These are phyloP conservation scores for Paraescarpia echinospica DNA, from an alignment of 1,140 invertebrate species.

Conservation along the genomic window DNA sequence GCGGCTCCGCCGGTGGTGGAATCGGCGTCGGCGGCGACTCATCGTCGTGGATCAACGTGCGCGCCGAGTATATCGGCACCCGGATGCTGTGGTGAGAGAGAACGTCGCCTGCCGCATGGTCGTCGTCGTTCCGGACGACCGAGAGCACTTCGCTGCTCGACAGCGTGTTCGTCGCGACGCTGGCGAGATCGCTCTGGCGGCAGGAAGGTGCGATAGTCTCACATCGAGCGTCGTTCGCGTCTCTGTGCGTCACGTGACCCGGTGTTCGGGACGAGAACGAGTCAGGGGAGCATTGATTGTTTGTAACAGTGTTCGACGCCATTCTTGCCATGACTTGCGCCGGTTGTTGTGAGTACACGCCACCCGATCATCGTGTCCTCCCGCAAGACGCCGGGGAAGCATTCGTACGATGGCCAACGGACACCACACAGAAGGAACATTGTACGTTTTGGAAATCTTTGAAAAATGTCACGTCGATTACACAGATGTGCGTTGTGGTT, in stretches of 20 bases:
- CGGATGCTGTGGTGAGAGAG: background rate
- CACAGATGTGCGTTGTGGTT: background rate
- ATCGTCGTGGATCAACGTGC: background rate
- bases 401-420: background rate
- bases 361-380: background rate
- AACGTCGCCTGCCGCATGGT: background rate
- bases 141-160: background rate
- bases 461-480: background rate
- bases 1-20: background rate
- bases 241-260: background rate
- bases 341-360: background rate
- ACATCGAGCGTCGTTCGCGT: background rate
- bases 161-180: background rate
- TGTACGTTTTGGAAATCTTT: background rate
- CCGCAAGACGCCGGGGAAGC: background rate
- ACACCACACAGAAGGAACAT: background rate
- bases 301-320: background rate
- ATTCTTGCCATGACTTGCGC: background rate
- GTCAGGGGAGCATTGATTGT: constrained; percentile 15
- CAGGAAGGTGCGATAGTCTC: background rate
- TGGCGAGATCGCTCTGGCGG: background rate
- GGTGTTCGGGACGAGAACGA: background rate
- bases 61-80: background rate
- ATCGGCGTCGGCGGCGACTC: background rate
- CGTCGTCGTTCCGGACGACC: background rate